Base-by-base conservation (phyloP, 2,113 vertebrate species). In the Brienomyrus brachyistius region DNA sequence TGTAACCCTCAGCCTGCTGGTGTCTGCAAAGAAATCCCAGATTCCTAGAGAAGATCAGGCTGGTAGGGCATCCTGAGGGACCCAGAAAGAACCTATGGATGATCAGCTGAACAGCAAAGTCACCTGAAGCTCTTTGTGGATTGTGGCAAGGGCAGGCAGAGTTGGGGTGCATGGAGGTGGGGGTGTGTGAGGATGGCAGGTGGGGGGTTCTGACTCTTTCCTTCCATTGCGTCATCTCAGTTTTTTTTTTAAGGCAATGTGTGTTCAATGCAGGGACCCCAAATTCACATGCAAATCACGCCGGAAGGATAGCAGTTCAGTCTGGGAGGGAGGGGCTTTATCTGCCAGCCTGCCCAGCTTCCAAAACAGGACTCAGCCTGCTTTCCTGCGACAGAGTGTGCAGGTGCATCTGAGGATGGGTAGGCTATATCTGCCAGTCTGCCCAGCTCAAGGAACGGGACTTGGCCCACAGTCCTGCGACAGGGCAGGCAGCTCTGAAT, bases 211-310 rank as follows among this genome's bases (percentile, higher is more conserved):
- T 10, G 45, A 52, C 86, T 54, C 50, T 23, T 83, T 84, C 82
- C 82, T 50, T 84, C 21, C 40, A 88, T 51, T 88, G 70, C 88
- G 11, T 88, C 66, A 88, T 47, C 47, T 48, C 88, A 35, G 31
- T 40, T 77, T 88, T 77, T 45, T n/a, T 59, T 88, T 52, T 50
- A 31, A 31, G 47, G 21, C 47, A 88, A 88, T 74, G 88, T 77
- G 19, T 52, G 27, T 66, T 21, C 47, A 9, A 77, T 50, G 48
- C 45, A 88, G 47, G 23, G 31, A 48, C 66, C 47, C n/a, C 50
- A 47, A 27, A 8, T 88, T 88, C 66, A 77, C 45, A 88, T 88
- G 62, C 45, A 77, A 88, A 88, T 88, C 17, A 35, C 47, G 15
- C 62, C 62, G 45, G 62, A 51, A 31, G 88, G 15, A 40, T 35